These are phyloP conservation scores for Calephelis perditalis DNA, from an alignment of 2,888 invertebrate genomes.

Conservation along the genomic window DNA sequence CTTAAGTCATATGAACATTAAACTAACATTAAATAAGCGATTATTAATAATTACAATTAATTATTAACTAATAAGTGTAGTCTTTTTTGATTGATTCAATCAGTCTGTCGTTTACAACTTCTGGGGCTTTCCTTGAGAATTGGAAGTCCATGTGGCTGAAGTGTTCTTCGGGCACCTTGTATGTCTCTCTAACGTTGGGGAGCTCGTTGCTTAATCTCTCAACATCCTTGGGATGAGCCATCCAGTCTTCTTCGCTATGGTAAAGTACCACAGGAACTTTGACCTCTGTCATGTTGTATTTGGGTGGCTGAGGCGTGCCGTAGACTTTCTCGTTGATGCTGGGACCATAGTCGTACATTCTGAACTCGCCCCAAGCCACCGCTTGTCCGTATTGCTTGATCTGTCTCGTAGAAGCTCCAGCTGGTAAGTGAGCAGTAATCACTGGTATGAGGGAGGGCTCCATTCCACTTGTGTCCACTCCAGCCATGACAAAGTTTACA, in stretches of 20 bases:
- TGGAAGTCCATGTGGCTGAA: slow-evolving; percentile 69
- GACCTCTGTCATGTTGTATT: slow-evolving; percentile 58
- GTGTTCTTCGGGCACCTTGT: slow-evolving; percentile 72
- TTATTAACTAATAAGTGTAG: slow-evolving; percentile 28
- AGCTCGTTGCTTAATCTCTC: slow-evolving; percentile 72
- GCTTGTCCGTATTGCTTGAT: slow-evolving; percentile 77
- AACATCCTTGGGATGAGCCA: slow-evolving; percentile 80
- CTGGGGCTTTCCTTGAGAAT: slow-evolving; percentile 55
- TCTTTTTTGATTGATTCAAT: slow-evolving; percentile 50
- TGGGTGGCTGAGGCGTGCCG: slow-evolving; percentile 50
- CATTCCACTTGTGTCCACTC: slow-evolving; percentile 75
- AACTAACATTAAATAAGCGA: slow-evolving; percentile 26
- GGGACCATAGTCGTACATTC: slow-evolving; percentile 57
- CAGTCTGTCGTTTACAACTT: slow-evolving; percentile 53
- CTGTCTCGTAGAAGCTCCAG: slow-evolving; percentile 75
- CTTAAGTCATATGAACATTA: slow-evolving; percentile 25
- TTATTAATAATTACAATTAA: slow-evolving; percentile 28
- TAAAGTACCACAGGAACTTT: slow-evolving; percentile 57
- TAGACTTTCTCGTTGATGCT: slow-evolving; percentile 56
- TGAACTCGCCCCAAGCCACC: slow-evolving; percentile 51
- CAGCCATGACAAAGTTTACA: slow-evolving; percentile 79
- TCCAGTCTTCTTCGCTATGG: slow-evolving; percentile 80
- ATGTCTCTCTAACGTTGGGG: slow-evolving; percentile 72
- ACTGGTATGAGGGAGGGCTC: slow-evolving; percentile 74
- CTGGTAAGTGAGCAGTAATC: slow-evolving; percentile 74